Conservation (phyloP, 1,140 invertebrate genomes). For the Scaptomyza graminum region DNA sequence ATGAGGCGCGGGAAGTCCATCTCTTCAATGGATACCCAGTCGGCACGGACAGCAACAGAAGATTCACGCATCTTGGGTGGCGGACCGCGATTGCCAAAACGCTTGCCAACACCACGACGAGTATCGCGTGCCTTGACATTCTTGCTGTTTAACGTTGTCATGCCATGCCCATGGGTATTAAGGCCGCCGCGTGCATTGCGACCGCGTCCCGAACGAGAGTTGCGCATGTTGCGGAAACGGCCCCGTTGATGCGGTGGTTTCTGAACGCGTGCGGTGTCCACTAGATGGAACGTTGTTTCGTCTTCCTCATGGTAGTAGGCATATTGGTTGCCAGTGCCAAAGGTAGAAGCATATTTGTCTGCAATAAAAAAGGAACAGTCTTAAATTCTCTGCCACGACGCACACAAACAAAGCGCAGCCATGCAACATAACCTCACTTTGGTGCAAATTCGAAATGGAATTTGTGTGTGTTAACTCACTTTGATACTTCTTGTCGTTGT, state of each 20-base stretch:
- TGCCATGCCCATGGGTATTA: conserved; percentile 85
- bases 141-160: conserved; percentile 87
- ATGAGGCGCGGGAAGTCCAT: conserved; percentile 98
- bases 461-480: conserved; percentile 88
- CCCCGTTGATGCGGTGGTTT: conserved; percentile 96
- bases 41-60: conserved; percentile 97
- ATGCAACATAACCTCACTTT: conserved; percentile 75
- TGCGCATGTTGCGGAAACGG: conserved; percentile 92
- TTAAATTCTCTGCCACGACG: conserved; percentile 62
- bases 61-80: conserved; percentile 98
- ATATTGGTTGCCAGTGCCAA: conserved; percentile 97
- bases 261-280: conserved; percentile 96
- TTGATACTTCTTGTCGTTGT: conserved; percentile 97
- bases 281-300: conserved; percentile 98
- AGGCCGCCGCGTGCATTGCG: conserved; percentile 89
- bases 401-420: conserved; percentile 40
- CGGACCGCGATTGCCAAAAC: conserved; percentile 94
- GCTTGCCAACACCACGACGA: conserved; percentile 88
- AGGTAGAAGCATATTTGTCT: conserved; percentile 98
- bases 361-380: conserved; percentile 25
- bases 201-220: conserved; percentile 87
- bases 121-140: conserved; percentile 85
- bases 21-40: conserved; percentile 99
- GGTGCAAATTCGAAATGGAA: conserved; percentile 23
- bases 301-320: conserved; percentile 99